Conservation (phyloP, 2,113 vertebrate genomes). For the Nerophis ophidion region DNA sequence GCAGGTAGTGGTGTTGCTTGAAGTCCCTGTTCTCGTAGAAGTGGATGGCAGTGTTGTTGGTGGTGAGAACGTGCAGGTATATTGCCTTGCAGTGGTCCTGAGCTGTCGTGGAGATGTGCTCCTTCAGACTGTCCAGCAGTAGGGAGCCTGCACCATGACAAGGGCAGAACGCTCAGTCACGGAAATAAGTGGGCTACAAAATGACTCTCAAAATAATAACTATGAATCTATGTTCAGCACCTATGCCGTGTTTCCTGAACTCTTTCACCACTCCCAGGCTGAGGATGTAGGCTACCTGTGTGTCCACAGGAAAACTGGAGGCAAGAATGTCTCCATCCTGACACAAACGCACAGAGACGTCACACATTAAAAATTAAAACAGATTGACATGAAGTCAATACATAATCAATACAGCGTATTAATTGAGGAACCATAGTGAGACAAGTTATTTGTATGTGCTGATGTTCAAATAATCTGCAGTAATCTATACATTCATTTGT, state of each 20-base stretch:
- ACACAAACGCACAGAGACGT: slow-evolving; percentile 10
- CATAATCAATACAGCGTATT: no score
- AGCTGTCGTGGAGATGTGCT: slow-evolving; percentile 92
- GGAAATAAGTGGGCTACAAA: neutral
- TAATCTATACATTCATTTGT: no score
- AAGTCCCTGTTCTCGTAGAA: slow-evolving; percentile 99
- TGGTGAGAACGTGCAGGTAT: slow-evolving; percentile 96
- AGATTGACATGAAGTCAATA: neutral
- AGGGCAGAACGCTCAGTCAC: neutral
- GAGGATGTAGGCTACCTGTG: slow-evolving; percentile 96
- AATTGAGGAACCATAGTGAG: no score
- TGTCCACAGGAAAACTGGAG: slow-evolving; percentile 93
- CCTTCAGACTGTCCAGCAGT: slow-evolving; percentile 95
- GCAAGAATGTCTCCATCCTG: slow-evolving; percentile 98
- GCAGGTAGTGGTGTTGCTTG: slow-evolving; percentile 96
- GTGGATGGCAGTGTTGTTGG: slow-evolving; percentile 93
- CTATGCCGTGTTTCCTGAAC: slow-evolving; percentile 97
- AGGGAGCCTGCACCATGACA: slow-evolving; percentile 78
- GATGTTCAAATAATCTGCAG: no score
- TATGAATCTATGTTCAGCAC: slow-evolving; percentile 60
- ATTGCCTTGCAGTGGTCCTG: slow-evolving; percentile 99
- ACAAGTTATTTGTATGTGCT: no score
- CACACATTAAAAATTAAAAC: neutral
- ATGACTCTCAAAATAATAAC: neutral
- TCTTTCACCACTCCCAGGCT: slow-evolving; percentile 98